phyloP scores from a whole-genome alignment of 2,113 vertebrate species.

The Benitochromis conjunctus region DNA sequence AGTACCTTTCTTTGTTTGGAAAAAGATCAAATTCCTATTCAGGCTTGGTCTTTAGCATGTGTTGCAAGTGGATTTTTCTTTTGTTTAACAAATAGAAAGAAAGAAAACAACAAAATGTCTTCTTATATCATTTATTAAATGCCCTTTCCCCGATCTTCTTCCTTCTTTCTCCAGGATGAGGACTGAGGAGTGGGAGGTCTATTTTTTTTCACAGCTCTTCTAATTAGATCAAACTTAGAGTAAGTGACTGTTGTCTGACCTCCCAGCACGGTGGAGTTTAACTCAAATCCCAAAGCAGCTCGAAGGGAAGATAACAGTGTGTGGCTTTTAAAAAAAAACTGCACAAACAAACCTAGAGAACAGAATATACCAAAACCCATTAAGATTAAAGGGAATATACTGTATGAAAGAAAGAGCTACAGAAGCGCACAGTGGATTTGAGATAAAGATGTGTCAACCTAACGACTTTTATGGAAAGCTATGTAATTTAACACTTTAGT shows the following conservation, averaged over 20 bases:
- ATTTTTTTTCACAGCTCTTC: neutral
- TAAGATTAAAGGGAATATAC: neutral
- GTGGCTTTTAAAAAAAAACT: neutral
- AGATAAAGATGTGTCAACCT: neutral
- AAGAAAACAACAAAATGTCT: neutral
- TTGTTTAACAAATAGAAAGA: neutral
- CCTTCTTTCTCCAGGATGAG: neutral
- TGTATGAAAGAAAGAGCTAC: neutral
- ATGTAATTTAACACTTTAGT: neutral
- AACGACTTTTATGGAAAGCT: neutral
- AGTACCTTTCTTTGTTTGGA: neutral
- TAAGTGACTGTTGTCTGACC: constrained; percentile 20
- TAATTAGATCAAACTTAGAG: constrained; percentile 41
- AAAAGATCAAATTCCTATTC: neutral
- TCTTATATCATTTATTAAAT: neutral
- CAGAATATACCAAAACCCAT: neutral
- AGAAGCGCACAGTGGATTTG: neutral
- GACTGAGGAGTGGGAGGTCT: neutral
- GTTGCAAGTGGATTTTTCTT: neutral
- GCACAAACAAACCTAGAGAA: neutral
- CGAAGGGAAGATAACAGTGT: neutral
- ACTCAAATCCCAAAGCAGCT: constrained; percentile 16
- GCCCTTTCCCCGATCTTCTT: neutral
- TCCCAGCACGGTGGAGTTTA: neutral
- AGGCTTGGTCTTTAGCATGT: neutral